A percentile compares a stretch with the other conserved stretches of the same genome.
Evolutionary conservation across 2,797 vertebrate species (phyloP).

Genomic region (Heliangelus exortis): DNA sequence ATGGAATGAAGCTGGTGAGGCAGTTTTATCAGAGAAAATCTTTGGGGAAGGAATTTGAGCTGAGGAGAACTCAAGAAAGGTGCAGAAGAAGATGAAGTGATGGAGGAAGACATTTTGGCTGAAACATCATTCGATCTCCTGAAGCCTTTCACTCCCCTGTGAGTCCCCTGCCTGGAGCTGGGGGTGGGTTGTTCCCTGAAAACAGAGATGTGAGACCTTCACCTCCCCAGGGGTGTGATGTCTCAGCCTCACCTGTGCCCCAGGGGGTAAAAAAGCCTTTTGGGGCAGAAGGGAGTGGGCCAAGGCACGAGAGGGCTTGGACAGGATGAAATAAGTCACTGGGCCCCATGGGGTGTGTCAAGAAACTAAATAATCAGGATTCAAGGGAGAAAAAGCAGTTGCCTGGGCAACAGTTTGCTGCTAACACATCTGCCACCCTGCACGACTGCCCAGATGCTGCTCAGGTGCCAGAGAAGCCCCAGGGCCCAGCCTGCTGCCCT

Average conservation of each 20-base stretch:
- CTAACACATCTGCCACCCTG: background rate
- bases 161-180: background rate
- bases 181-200: too few species aligned
- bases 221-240: accelerated
- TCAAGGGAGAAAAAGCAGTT: slow-evolving; percentile 18
- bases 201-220: background rate
- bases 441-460: background rate
- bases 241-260: background rate
- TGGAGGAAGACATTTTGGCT: background rate
- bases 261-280: background rate
- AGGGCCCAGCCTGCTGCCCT: background rate
- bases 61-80: background rate
- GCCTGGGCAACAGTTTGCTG: background rate
- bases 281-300: background rate
- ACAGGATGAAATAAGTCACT: background rate
- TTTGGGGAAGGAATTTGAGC: accelerated
- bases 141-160: background rate
- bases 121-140: background rate
- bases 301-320: background rate
- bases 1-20: background rate
- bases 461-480: background rate
- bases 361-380: background rate
- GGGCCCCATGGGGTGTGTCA: accelerated
- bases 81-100: background rate
- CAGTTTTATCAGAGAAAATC: background rate